Base-by-base conservation (phyloP, 1,140 invertebrate genomes). In the Gonatopus flavifemur region DNA sequence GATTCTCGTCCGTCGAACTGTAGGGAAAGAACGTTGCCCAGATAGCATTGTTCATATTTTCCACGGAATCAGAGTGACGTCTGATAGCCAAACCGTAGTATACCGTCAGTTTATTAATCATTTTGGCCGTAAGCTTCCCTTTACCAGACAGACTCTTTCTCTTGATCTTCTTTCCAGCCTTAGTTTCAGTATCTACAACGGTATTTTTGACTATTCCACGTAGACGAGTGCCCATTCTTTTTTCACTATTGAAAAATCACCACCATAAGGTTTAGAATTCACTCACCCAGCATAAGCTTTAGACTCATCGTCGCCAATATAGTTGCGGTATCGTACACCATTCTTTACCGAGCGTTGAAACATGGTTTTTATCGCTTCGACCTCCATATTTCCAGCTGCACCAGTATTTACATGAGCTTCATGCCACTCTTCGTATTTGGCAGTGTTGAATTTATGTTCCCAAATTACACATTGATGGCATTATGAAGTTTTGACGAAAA, bases 31-130 rank as follows among this genome's bases (percentile, higher is more conserved):
- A 69, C 18, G 60, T 63, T 42, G 62, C 60, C 66, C 58, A 65
- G 16, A 73, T 59, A 19, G 63, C 66, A n/a, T n/a, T n/a, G n/a
- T n/a, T n/a, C n/a, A n/a, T n/a, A n/a, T 35, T 64, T 53, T 69
- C 54, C 28, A 61, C 44, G 47, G 57, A 67, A 51, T 63, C 57
- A 45, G 9, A 40, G 50, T 73, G 50, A 40, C 62, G 47, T 28
- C 59, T 43, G 41, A 72, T 72, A 36, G 67, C 64, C 49, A 66
- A 49, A 20, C 64, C 59, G 47, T 64, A 70, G 43, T 65, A 68
- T 8, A 55, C 38, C 35, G 49, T 48, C 35, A 48, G 30, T 13
- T 49, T 33, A 30, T 43, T 33, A 18, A 49, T 36, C 19, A 49
- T 28, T 42, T 49, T 42, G 9, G 13, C 39, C 3, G 38, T 49